A percentile compares a stretch with the other conserved stretches of the same genome.
These are phyloP conservation scores for Protonemura montana DNA, from an alignment of 2,888 invertebrate species.

Conservation along the genomic window DNA sequence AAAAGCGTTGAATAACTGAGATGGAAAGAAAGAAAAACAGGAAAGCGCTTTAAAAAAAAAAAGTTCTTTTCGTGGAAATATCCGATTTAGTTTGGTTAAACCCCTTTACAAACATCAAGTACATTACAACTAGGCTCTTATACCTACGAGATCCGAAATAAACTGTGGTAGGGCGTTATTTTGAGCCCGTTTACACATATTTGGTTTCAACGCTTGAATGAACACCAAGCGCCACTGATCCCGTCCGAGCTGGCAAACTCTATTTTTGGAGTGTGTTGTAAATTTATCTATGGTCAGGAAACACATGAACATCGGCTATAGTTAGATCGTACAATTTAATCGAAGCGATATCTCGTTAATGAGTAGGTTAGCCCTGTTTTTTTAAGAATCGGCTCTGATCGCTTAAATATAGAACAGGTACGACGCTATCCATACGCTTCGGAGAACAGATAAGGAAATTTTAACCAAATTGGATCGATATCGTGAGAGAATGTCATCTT, in stretches of 20 bases:
- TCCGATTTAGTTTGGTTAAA: too few species aligned
- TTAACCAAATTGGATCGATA: background rate
- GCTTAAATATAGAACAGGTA: too few species aligned
- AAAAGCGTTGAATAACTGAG: too few species aligned
- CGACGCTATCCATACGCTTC: background rate
- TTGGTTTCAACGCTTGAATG: background rate
- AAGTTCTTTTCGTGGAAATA: too few species aligned
- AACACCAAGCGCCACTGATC: background rate
- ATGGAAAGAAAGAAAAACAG: too few species aligned
- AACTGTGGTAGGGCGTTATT: too few species aligned
- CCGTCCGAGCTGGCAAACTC: background rate
- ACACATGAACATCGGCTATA: background rate
- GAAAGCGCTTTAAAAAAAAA: too few species aligned
- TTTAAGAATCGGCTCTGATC: too few species aligned
- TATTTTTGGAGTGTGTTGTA: background rate
- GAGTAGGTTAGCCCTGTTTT: background rate
- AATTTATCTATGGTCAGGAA: constrained; percentile 7
- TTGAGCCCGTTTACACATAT: too few species aligned
- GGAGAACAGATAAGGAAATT: background rate
- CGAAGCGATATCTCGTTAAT: background rate
- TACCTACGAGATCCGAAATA: too few species aligned
- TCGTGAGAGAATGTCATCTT: background rate
- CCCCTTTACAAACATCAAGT: too few species aligned
- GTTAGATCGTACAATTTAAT: background rate
- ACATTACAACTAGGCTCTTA: too few species aligned